These are phyloP conservation scores for Aselliscus stoliczkanus DNA, from an alignment of 2,797 vertebrate species.

Conservation along the genomic window DNA sequence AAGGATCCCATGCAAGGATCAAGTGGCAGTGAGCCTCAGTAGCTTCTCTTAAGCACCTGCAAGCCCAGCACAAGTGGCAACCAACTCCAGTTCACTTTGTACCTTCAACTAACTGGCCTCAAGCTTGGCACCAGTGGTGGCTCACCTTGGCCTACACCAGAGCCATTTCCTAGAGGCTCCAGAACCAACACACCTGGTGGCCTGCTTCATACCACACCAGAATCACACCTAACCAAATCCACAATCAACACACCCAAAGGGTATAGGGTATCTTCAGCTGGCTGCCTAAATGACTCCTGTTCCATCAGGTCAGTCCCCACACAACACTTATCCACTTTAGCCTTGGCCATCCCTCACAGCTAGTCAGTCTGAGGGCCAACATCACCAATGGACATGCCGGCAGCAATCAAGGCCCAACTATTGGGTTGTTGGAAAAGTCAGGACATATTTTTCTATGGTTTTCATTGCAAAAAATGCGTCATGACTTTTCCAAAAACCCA, in stretches of 20 bases:
- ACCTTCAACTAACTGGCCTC: not conserved
- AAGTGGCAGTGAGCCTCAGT: too few species aligned
- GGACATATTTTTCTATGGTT: too few species aligned
- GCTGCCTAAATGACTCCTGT: not conserved
- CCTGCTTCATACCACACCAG: not conserved
- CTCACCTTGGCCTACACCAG: not conserved
- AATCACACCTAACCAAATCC: not conserved
- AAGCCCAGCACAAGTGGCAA: too few species aligned
- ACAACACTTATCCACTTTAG: not conserved
- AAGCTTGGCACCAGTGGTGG: not conserved
- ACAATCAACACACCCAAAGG: not conserved
- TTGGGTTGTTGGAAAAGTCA: too few species aligned
- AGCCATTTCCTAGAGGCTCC: not conserved
- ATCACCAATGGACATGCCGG: not conserved
- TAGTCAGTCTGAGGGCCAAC: not conserved
- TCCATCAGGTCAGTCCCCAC: not conserved
- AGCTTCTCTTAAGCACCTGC: too few species aligned
- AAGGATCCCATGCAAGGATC: too few species aligned
- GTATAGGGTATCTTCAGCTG: not conserved
- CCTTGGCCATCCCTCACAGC: not conserved
- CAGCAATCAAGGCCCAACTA: not conserved
- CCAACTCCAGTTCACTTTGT: too few species aligned
- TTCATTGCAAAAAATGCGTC: too few species aligned
- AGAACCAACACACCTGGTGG: not conserved
- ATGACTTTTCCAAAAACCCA: too few species aligned